These are phyloP conservation scores for Chalcis sispes DNA, from an alignment of 2,888 invertebrate genomes.

Conservation along the genomic window DNA sequence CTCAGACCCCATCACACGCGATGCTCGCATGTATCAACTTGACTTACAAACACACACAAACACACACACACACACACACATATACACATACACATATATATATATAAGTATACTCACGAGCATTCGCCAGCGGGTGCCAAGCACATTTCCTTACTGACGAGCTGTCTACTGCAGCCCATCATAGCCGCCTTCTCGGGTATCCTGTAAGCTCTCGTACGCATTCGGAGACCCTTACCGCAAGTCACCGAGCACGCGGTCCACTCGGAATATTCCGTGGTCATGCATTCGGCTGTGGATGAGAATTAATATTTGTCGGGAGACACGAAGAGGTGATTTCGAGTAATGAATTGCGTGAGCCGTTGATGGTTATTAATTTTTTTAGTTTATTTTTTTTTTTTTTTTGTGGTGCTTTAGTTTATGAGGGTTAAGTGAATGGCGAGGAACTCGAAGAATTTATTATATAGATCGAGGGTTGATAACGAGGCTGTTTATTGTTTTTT, in stretches of 20 bases:
- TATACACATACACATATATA: no score
- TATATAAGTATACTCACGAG: slow-evolving; percentile 82
- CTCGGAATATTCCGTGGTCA: slow-evolving; percentile 78
- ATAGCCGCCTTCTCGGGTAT: slow-evolving; percentile 85
- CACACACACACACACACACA: no score
- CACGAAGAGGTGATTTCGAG: neutral
- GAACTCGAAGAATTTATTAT: no score
- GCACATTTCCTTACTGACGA: slow-evolving; percentile 93
- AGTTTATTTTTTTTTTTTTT: neutral
- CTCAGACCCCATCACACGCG: no score
- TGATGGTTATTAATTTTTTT: no score
- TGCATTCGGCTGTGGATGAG: slow-evolving; percentile 75
- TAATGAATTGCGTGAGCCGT: neutral
- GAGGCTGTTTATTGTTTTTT: no score
- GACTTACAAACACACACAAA: no score
- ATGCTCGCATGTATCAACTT: no score
- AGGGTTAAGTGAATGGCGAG: no score
- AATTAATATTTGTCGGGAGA: neutral
- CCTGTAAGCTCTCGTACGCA: slow-evolving; percentile 78
- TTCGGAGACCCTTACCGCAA: slow-evolving; percentile 81
- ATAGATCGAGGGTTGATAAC: no score
- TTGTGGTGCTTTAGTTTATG: no score
- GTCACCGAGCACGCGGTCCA: slow-evolving; percentile 82
- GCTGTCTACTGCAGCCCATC: slow-evolving; percentile 81
- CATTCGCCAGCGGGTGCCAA: slow-evolving; percentile 86